These are phyloP conservation scores for Ephialtes manifestator DNA, from an alignment of 2,888 invertebrate species.

Conservation along the genomic window DNA sequence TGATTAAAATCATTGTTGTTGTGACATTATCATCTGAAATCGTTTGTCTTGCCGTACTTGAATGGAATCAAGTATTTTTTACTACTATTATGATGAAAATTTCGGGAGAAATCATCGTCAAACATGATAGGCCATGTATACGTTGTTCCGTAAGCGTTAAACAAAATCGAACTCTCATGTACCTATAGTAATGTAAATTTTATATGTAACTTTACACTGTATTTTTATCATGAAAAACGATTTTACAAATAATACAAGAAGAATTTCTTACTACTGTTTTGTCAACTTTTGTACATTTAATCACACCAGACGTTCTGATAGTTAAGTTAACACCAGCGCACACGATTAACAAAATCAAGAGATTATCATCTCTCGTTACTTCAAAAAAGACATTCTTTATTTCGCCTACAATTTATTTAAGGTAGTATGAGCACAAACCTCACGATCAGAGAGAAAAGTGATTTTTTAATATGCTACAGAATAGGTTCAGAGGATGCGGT, in stretches of 20 bases:
- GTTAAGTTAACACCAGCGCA: neutral
- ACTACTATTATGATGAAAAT: neutral
- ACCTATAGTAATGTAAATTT: conserved; percentile 63
- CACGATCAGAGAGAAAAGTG: too few species aligned
- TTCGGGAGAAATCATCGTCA: conserved; percentile 8
- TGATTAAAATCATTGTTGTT: conserved; percentile 14
- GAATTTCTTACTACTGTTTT: conserved; percentile 28
- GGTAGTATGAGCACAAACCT: too few species aligned
- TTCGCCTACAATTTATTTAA: neutral
- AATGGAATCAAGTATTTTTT: conserved; percentile 29
- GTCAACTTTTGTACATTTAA: conserved; percentile 8
- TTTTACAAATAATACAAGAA: conserved; percentile 59
- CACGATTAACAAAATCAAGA: neutral
- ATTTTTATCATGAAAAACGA: conserved; percentile 61
- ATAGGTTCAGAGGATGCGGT: too few species aligned
- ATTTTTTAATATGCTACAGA: too few species aligned
- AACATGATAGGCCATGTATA: conserved; percentile 49
- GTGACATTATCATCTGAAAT: conserved; percentile 9
- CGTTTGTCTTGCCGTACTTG: conserved; percentile 49
- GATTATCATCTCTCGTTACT: neutral
- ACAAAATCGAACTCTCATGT: conserved; percentile 54
- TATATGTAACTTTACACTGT: conserved; percentile 66
- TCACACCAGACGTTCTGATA: neutral
- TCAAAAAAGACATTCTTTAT: neutral
- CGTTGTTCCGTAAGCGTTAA: conserved; percentile 40